Percentiles rank a stretch among this genome's conserved stretches.
Evolutionary conservation across 2,797 vertebrate species (phyloP).

Genomic region (Darevskia nairensis): DNA sequence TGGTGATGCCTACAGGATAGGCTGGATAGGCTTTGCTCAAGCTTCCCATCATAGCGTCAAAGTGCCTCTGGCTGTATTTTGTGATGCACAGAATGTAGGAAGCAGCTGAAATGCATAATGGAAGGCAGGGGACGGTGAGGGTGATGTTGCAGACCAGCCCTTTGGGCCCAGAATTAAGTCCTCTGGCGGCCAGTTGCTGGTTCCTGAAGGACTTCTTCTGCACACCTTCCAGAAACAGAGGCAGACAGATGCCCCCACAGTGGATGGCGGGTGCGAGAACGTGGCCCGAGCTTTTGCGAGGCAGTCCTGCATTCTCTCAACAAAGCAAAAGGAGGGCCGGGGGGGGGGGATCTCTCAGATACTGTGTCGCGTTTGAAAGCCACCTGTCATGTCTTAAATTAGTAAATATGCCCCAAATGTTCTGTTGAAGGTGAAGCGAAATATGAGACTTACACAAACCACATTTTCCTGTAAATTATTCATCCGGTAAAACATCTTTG

Average conservation of each 20-base stretch:
- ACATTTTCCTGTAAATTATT: constrained; percentile 70
- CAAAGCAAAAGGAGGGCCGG: constrained; percentile 4
- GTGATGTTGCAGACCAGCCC: too few species aligned
- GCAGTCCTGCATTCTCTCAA: background rate
- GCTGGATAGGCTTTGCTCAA: background rate
- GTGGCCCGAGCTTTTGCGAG: background rate
- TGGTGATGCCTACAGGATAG: too few species aligned
- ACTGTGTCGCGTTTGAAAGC: constrained; percentile 61
- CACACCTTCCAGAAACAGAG: background rate
- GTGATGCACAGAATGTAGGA: background rate
- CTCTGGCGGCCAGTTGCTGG: background rate
- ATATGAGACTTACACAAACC: constrained; percentile 63
- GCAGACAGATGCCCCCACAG: too few species aligned
- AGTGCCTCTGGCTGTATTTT: background rate
- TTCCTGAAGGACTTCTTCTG: background rate
- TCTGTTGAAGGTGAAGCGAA: constrained; percentile 61
- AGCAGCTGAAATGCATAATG: background rate
- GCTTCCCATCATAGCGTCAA: background rate
- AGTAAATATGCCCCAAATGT: constrained; percentile 40
- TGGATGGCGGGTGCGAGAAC: too few species aligned
- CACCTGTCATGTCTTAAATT: constrained; percentile 63
- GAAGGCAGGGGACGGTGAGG: too few species aligned
- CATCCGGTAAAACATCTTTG: constrained; percentile 58
- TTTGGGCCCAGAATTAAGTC: too few species aligned
- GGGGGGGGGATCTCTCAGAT: constrained; percentile 31